phyloP scores from a whole-genome alignment of 2,113 vertebrate genomes.

The Dolichallabes microphthalmus region DNA sequence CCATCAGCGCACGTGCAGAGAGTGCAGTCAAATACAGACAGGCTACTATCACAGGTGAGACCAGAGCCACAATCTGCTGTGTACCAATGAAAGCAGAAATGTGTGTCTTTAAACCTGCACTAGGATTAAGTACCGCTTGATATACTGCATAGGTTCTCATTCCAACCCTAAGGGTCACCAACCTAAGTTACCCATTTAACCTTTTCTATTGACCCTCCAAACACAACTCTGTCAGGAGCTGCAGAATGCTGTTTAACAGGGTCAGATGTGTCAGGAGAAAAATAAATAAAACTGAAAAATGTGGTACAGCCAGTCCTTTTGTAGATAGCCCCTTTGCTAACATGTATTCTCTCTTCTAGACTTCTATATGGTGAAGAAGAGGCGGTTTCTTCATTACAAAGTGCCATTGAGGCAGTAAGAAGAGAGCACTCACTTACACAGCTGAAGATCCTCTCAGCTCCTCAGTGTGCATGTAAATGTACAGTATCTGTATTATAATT shows the following conservation, averaged over 20 bases:
- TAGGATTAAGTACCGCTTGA: neutral
- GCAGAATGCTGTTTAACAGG: neutral
- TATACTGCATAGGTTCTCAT: neutral
- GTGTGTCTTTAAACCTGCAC: neutral
- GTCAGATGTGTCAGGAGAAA: neutral
- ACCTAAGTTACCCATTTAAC: neutral
- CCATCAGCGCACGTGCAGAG: neutral
- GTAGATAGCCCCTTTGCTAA: neutral
- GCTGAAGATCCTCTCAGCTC: slow-evolving; percentile 35
- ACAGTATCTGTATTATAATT: slow-evolving; percentile 55
- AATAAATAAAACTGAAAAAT: neutral
- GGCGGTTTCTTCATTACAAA: slow-evolving; percentile 63
- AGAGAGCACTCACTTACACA: slow-evolving; percentile 12
- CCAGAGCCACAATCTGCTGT: neutral
- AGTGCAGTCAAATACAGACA: slow-evolving; percentile 63
- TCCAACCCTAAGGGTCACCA: slow-evolving; percentile 2
- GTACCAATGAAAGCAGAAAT: neutral
- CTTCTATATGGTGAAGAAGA: slow-evolving; percentile 74
- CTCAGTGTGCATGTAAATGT: slow-evolving; percentile 49
- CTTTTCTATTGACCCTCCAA: neutral
- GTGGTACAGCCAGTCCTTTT: neutral
- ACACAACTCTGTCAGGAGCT: neutral
- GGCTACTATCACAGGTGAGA: slow-evolving; percentile 71
- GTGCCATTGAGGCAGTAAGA: slow-evolving; percentile 57
- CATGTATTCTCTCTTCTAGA: slow-evolving; percentile 57